Evolutionary conservation across 2,888 invertebrate species (phyloP).

Genomic region (Ceramica pisi): DNA sequence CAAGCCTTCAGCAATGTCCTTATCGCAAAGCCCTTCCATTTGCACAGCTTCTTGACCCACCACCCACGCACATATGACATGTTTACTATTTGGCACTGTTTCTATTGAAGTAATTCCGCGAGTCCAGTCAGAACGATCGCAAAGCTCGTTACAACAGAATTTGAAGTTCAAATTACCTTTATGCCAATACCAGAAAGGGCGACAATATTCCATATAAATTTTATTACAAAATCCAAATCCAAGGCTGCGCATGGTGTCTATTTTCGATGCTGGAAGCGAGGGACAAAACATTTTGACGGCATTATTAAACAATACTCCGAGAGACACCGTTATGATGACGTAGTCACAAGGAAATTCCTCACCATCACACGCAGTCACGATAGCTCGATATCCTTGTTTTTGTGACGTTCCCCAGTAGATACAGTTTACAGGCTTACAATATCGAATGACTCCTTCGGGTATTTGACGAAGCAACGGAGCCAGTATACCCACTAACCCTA

Average conservation of each 20-base stretch:
- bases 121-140: conserved; percentile 92
- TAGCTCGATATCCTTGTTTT: conserved; percentile 85
- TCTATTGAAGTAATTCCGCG: conserved; percentile 93
- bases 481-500: conserved; percentile 92
- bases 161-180: conserved; percentile 92
- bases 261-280: conserved; percentile 92
- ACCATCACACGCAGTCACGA: conserved; percentile 93
- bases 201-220: conserved; percentile 94
- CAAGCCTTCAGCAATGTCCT: conserved; percentile 92
- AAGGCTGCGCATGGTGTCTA: conserved; percentile 92
- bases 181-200: conserved; percentile 94
- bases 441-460: conserved; percentile 91
- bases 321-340: conserved; percentile 94
- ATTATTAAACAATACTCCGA: conserved; percentile 93
- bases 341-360: conserved; percentile 94
- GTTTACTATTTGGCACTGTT: conserved; percentile 92
- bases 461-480: conserved; percentile 92
- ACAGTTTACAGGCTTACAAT: conserved; percentile 93
- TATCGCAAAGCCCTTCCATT: conserved; percentile 93
- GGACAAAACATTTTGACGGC: conserved; percentile 93
- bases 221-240: conserved; percentile 95
- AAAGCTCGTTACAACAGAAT: conserved; percentile 90
- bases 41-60: conserved; percentile 92
- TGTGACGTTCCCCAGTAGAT: conserved; percentile 93
- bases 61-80: conserved; percentile 93